Evolutionary conservation across 1,140 invertebrate species (phyloP), one percentile per base, ranked within the genome.

Genomic region (Bicyclus anynana): DNA sequence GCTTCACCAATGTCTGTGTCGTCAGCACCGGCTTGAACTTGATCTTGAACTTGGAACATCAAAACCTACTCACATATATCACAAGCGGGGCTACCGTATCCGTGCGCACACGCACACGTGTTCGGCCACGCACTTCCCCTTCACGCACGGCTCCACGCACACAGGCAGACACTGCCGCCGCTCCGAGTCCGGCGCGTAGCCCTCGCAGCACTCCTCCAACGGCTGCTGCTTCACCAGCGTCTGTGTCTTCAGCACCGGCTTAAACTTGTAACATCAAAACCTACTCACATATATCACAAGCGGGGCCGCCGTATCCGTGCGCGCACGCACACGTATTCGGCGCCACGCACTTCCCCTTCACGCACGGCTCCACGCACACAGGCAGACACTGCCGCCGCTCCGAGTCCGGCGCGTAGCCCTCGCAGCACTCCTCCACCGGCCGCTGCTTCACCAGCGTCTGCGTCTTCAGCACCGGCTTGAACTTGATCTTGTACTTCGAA

Each of bases 301-400:
- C 90, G 5, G 94, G 94, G 26, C 97, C 97, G 33, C 97, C 96
- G 77, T 94, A 98, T 40, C 96, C 96, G 37, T 93, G 91, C 55
- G 94, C 93, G 74, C 97, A 98, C 80, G 96, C 93, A 80, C 97
- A 98, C 54, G 91, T 91, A 68, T 98, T 93, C 0, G 97, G 97
- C 14, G 93, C 94, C 20, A 95, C 83, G 77, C 97, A 98, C 35
- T 90, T 92, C 12, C 97, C 97, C 80, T 97, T 93, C 33, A 95
- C 87, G 75, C 97, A 98, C 12, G 93, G 89, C 21, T 94, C 89
- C 5, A 91, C 92, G 81, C 97, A 98, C 57, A 96, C 90, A 0
- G 97, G 93, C 61, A 94, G 90, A 75, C 96, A 97, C 35, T 89
- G 90, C 53, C 92, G 89, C 16, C 91, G 91, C 10, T 80, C 68